Evolutionary conservation across 2,113 vertebrate species (phyloP).

Genomic region (Dasyurus viverrinus): DNA sequence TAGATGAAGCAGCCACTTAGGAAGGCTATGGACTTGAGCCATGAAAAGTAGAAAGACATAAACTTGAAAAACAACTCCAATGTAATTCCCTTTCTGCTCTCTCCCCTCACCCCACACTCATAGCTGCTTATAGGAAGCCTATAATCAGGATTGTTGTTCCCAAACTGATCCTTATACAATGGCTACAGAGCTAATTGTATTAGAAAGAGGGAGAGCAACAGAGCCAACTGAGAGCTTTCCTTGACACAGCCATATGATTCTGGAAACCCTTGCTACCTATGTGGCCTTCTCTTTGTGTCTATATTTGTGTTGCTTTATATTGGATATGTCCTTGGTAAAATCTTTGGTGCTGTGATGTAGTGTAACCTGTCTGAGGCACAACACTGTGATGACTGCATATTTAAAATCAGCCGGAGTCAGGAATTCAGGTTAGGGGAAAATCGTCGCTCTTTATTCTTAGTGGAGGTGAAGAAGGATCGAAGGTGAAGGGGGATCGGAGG

Average conservation of each 20-base stretch:
- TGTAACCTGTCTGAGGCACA: no score
- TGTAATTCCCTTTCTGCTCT: neutral
- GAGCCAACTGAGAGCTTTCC: neutral
- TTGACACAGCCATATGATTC: neutral
- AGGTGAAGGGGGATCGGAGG: no score
- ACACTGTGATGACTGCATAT: no score
- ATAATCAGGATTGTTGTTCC: neutral
- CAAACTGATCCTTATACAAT: neutral
- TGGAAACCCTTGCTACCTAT: no score
- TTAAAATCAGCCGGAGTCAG: no score
- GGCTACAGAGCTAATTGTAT: neutral
- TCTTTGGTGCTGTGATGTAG: no score
- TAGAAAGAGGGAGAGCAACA: neutral
- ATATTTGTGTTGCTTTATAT: neutral
- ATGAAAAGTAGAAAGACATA: neutral
- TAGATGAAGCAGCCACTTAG: neutral
- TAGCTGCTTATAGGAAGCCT: neutral
- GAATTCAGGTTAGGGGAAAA: no score
- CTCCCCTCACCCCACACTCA: neutral
- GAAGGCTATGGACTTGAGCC: neutral
- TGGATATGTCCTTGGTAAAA: neutral
- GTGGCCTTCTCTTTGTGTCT: neutral
- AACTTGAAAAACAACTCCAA: neutral
- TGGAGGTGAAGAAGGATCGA: no score
- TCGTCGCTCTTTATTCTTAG: no score